Conservation (phyloP, 2,113 vertebrate genomes). For the Microcebus tavaratra region DNA sequence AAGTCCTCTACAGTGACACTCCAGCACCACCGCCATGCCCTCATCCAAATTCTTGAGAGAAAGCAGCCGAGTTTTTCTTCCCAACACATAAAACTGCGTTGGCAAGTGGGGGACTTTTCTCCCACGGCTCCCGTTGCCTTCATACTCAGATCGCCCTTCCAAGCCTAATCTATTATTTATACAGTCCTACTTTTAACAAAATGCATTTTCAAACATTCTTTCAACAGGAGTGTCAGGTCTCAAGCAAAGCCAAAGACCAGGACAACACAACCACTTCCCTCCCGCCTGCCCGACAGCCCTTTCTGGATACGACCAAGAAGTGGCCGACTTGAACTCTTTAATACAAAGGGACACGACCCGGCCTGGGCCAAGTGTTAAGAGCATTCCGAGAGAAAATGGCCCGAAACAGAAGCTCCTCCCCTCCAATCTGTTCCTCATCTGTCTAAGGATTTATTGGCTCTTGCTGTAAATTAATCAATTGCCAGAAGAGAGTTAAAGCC, state of each 20-base stretch:
- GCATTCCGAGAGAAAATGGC: slow-evolving; percentile 79
- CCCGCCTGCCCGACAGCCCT: not conserved
- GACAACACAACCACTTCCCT: not conserved
- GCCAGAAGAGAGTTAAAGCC: slow-evolving; percentile 72
- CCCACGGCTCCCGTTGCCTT: not conserved
- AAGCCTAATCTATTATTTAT: slow-evolving; percentile 39
- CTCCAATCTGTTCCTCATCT: slow-evolving; percentile 81
- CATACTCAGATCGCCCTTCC: not conserved
- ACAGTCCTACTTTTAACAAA: slow-evolving; percentile 33
- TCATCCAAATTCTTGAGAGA: slow-evolving; percentile 24
- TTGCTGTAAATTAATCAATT: slow-evolving; percentile 82
- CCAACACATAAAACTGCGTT: not conserved
- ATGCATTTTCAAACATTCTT: slow-evolving; percentile 40
- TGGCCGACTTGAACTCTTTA: not conserved
- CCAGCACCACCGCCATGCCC: not conserved
- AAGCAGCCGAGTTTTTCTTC: not conserved
- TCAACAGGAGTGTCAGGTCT: not conserved
- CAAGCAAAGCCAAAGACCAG: not conserved
- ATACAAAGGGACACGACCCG: slow-evolving; percentile 45
- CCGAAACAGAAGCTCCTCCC: slow-evolving; percentile 76
- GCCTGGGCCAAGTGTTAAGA: slow-evolving; percentile 81
- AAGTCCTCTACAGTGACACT: not conserved
- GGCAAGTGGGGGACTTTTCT: not conserved
- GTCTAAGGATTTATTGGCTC: slow-evolving; percentile 76
- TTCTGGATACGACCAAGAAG: slow-evolving; percentile 31